Conservation (phyloP, 2,888 invertebrate species). For the Lagria hirta region DNA sequence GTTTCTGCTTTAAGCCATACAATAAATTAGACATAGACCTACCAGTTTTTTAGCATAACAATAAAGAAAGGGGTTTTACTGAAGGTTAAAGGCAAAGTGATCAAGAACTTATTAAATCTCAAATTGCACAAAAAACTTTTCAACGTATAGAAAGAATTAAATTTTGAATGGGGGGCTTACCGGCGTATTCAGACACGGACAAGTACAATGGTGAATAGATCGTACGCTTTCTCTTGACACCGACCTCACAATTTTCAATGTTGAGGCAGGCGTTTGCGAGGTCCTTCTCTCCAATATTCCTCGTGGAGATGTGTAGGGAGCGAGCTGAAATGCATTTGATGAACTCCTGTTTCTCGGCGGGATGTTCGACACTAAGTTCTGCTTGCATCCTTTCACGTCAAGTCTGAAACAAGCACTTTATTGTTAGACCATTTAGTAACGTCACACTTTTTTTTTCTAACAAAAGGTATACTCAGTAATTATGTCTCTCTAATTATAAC, state of each 20-base stretch:
- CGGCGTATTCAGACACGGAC: slow-evolving; percentile 58
- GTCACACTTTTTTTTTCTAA: neutral
- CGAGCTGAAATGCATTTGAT: slow-evolving; percentile 66
- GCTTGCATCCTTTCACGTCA: slow-evolving; percentile 55
- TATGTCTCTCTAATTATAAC: no score
- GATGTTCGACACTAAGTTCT: slow-evolving; percentile 51
- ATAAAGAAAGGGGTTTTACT: no score
- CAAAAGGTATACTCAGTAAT: neutral
- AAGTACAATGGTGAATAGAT: slow-evolving; percentile 69
- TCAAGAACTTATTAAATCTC: no score
- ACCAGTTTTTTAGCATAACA: no score
- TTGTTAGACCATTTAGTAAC: no score
- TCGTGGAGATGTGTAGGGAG: slow-evolving; percentile 61
- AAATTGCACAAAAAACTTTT: no score
- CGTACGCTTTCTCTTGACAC: slow-evolving; percentile 81
- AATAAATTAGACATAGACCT: no score
- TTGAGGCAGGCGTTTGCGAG: slow-evolving; percentile 76
- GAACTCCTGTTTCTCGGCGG: slow-evolving; percentile 62
- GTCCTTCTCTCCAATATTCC: slow-evolving; percentile 71
- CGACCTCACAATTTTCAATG: slow-evolving; percentile 78
- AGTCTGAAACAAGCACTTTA: slow-evolving; percentile 41
- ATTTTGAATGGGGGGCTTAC: no score
- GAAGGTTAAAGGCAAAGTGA: no score
- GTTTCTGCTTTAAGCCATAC: no score
- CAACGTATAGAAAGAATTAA: no score